Base-by-base conservation (phyloP, 2,888 invertebrate species). In the Agelastica alni region DNA sequence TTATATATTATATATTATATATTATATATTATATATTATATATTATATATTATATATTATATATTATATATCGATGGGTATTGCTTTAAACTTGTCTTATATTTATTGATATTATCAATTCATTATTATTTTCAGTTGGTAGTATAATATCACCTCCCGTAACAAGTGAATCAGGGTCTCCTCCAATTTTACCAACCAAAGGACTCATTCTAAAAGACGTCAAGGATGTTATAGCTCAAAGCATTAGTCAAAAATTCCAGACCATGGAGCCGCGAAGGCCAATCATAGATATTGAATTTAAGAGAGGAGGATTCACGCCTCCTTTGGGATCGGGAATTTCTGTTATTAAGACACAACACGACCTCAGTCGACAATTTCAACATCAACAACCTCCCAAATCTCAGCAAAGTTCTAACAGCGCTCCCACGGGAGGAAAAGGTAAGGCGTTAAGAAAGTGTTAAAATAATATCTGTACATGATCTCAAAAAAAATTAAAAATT, bases 161-260 rank as follows among this genome's bases (percentile, higher is more conserved):
- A 47, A 68, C 75, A 26, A 58, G 62, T 62, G 80, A 81, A 73
- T 84, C 75, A 70, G 81, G 77, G 70, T 85, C 75, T 71, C 87
- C 76, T 60, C 85, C 77, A 62, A 82, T 77, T 18, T 14, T 56
- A 43, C 63, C 75, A 16, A 70, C 75, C 71, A 78, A 72, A 77
- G 81, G 49, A 55, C 28, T 82, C 80, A 88, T 81, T 45, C 83
- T 94, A 66, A 90, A 90, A 70, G 93, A 94, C 75, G 92, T 94
- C 65, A 94, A 91, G 70, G 94, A 95, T 74, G 92, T 93, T 64
- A 94, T 96, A 73, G 92, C 92, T 60, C 93, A 91, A 75, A 93
- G 90, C 77, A 93, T 95, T 72, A 91, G 90, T 75, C 90, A 93
- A 72, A 93, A 89, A 76, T 87, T 88, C 75, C 81, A 81, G 64